Evolutionary conservation across 1,140 invertebrate genomes (phyloP).

Genomic region (Nilaparvata lugens): DNA sequence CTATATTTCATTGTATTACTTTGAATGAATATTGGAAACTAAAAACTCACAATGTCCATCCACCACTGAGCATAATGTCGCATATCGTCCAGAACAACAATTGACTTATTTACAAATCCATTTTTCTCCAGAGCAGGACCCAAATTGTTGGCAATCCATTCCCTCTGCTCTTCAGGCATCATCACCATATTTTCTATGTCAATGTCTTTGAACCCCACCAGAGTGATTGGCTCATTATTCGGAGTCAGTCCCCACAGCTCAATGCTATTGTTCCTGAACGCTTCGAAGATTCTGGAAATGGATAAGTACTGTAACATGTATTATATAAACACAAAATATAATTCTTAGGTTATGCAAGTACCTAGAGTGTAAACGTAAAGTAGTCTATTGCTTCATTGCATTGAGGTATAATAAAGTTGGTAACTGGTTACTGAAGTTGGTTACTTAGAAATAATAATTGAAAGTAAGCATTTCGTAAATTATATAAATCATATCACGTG

Average conservation of each 20-base stretch:
- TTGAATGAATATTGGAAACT: not conserved
- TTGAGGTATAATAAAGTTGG: too few species aligned
- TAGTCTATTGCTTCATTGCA: too few species aligned
- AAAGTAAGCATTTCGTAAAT: too few species aligned
- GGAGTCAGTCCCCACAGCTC: constrained; percentile 53
- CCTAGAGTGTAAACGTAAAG: too few species aligned
- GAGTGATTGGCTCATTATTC: constrained; percentile 53
- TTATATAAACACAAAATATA: too few species aligned
- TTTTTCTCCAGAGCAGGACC: constrained; percentile 53
- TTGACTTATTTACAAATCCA: constrained; percentile 43
- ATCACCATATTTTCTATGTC: constrained; percentile 66
- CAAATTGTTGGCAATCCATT: constrained; percentile 60
- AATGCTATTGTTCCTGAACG: not conserved
- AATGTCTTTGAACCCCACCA: constrained; percentile 36
- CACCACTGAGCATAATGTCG: constrained; percentile 50
- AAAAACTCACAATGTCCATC: constrained; percentile 44
- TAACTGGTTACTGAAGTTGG: too few species aligned
- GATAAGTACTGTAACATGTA: too few species aligned
- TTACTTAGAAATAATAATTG: too few species aligned
- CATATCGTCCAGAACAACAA: constrained; percentile 67
- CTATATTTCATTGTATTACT: too few species aligned
- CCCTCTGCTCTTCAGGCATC: constrained; percentile 45
- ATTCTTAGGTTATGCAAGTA: too few species aligned
- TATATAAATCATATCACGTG: too few species aligned
- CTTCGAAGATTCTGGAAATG: not conserved